Evolutionary conservation across 2,113 vertebrate species (phyloP), one percentile per base, ranked within the genome.

Genomic region (Helogale parvula): DNA sequence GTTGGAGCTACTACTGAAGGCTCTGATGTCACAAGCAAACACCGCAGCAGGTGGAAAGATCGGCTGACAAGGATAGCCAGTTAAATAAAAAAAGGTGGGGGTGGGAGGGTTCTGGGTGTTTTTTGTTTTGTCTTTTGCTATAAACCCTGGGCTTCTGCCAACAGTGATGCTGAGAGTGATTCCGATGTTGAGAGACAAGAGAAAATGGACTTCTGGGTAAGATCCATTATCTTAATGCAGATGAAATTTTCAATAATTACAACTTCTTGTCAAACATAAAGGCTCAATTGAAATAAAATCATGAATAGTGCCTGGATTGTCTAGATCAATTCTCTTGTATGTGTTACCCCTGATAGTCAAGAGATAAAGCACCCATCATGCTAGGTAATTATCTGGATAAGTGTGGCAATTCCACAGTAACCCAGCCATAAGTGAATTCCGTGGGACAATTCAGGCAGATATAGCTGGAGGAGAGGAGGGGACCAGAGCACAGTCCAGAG

Each of bases 261-360:
- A 69, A 63, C 71, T 88, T 87, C 74, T 92, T 96, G 83, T 92
- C 84, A 66, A 82, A 94, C 66, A 93, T 15, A 33, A 76, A 96
- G 74, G n/a, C 79, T 93, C 92, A 54, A 16, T 79, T 92, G 96
- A 93, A 95, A 90, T 86, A 88, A 71, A 96, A 74, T 95, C 81
- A 77, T 52, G 71, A 97, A 45, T 27, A 10, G 35, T 60, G 27
- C 79, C 87, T 60, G 57, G 88, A 90, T 94, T 52, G 76, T 83
- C 80, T 52, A 50, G 83, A 93, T 95, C 74, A n/a, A 1, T 69
- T 66, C 41, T 47, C 54, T n/a, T 71, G 3, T 45, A 3, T 10
- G 29, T 10, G 5, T 88, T 82, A 54, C 74, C 66, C 35, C 81
- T 31, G 7, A 35, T 81, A 25, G 25, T 76, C 71, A 72, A 47